phyloP scores from a whole-genome alignment of 2,113 vertebrate species.

The Apteryx owenii region DNA sequence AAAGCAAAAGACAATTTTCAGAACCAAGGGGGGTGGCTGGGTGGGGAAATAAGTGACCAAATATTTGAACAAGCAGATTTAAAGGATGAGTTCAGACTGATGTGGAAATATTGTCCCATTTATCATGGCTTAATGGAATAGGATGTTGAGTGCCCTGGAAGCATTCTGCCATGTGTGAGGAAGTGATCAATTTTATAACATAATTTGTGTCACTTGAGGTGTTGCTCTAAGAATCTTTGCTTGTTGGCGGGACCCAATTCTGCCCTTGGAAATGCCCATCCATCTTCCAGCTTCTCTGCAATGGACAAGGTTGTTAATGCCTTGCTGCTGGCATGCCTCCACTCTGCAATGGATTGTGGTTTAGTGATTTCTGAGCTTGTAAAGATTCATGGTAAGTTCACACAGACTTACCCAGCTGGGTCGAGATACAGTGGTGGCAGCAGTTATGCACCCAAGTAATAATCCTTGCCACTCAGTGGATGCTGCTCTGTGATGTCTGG shows the following conservation, averaged over 20 bases:
- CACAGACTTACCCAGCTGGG: neutral
- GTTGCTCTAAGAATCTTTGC: slow-evolving; percentile 54
- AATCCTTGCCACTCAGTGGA: neutral
- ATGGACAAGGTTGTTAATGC: slow-evolving; percentile 38
- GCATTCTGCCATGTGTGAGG: slow-evolving; percentile 46
- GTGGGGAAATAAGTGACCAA: neutral
- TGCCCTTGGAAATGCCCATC: slow-evolving; percentile 36
- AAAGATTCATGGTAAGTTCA: neutral
- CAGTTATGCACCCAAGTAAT: neutral
- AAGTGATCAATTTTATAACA: slow-evolving; percentile 60
- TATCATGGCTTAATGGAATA: slow-evolving; percentile 62
- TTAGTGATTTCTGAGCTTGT: neutral
- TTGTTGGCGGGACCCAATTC: slow-evolving; percentile 5
- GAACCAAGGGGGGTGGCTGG: neutral
- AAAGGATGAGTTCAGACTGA: slow-evolving; percentile 35
- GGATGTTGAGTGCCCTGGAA: slow-evolving; percentile 60
- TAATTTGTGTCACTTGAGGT: slow-evolving; percentile 66
- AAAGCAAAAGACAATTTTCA: neutral
- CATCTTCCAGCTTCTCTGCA: slow-evolving; percentile 23
- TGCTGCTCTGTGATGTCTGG: neutral
- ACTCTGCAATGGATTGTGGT: neutral
- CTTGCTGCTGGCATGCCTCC: slow-evolving; percentile 24
- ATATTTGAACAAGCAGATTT: slow-evolving; percentile 47
- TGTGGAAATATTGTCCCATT: slow-evolving; percentile 47
- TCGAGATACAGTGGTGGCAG: neutral